Base-by-base conservation (phyloP, 2,113 vertebrate species). In the Crotalus helleri region DNA sequence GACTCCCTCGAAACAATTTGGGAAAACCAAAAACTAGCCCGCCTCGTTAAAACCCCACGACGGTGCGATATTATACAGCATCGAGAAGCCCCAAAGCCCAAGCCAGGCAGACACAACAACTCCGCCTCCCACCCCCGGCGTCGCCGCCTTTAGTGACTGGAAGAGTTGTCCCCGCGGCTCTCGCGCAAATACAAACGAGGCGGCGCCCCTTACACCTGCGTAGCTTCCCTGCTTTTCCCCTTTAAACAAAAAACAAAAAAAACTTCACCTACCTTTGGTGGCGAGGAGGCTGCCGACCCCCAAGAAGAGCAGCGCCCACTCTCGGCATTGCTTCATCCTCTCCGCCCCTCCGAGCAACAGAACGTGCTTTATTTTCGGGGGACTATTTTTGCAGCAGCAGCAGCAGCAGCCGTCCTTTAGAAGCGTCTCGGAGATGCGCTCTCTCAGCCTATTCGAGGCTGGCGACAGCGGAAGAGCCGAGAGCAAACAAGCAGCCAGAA, bases 251-350 rank as follows among this genome's bases (percentile, higher is more conserved):
- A 51, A 44, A 23, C 9, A 13, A 17, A 33, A 17, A 69, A 54
- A 33, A 90, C 92, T 90, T 97, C 95, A 96, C 96, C 95, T 96
- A 97, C 98, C 98, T 98, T 97, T 98, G 69, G 89, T 90, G 94
- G 95, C 96, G 94, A 93, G 96, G 93, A 97, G 96, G 17, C 96
- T 92, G 97, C 97, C 97, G 95, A 97, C 39, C 81, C 96, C 97
- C 95, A 96, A 74, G 49, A 59, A 33, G 46, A 90, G 89, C 88
- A 93, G 89, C 92, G 46, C 53, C 92, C 92, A 93, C 91, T 90
- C 69, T 85, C 89, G 21, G 85, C 92, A 23, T 59, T 93, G 96
- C 92, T 97, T 61, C n/a, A 93, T 93, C 81, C 23, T 93, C 57
- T 19, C 49, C n/a, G 85, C 44, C 2, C 8, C 39, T 24, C 33